A percentile compares a stretch with the other conserved stretches of the same genome.
phyloP scores from a whole-genome alignment of 1,140 invertebrate genomes.

The Probaryconus sp. region DNA sequence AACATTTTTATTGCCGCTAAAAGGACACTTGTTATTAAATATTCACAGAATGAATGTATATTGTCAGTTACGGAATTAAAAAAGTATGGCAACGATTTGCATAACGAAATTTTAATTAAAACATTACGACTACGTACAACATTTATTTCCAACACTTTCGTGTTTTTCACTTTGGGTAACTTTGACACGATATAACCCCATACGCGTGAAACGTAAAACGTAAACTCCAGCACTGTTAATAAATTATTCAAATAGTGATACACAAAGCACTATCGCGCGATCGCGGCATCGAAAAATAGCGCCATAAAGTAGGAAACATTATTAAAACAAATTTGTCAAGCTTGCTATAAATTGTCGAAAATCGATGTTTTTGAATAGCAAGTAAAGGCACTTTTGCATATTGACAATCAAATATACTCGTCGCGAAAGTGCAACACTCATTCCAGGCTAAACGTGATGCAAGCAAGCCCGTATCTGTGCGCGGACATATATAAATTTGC shows the following conservation, averaged over 20 bases:
- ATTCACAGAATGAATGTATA: too few relatives aligned
- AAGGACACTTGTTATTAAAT: too few relatives aligned
- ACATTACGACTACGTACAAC: conserved; percentile 52
- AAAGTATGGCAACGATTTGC: too few relatives aligned
- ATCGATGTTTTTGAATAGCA: conserved; percentile 53
- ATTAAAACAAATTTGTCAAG: conserved; percentile 59
- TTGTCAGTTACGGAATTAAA: too few relatives aligned
- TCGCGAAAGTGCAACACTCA: conserved; percentile 57
- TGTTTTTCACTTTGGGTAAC: conserved; percentile 12
- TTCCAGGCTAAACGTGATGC: conserved; percentile 61
- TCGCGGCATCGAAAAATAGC: conserved; percentile 48
- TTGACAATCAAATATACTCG: conserved; percentile 63
- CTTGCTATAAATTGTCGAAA: conserved; percentile 53
- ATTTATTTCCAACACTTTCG: conserved; percentile 26
- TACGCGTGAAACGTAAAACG: conserved; percentile 23
- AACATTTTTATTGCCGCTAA: too few relatives aligned
- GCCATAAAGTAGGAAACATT: conserved; percentile 51
- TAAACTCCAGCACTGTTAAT: conserved; percentile 31
- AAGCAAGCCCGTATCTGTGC: conserved; percentile 51
- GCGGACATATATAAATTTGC: conserved; percentile 61
- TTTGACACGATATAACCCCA: conserved; percentile 27
- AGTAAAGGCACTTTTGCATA: conserved; percentile 62
- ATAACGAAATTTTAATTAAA: conserved; percentile 55
- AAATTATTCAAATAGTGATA: conserved; percentile 60
- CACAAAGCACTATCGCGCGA: conserved; percentile 49